Percentiles rank a stretch among this genome's conserved stretches.
These are phyloP conservation scores for Sitta europaea DNA, from an alignment of 2,113 vertebrate species.

Conservation along the genomic window DNA sequence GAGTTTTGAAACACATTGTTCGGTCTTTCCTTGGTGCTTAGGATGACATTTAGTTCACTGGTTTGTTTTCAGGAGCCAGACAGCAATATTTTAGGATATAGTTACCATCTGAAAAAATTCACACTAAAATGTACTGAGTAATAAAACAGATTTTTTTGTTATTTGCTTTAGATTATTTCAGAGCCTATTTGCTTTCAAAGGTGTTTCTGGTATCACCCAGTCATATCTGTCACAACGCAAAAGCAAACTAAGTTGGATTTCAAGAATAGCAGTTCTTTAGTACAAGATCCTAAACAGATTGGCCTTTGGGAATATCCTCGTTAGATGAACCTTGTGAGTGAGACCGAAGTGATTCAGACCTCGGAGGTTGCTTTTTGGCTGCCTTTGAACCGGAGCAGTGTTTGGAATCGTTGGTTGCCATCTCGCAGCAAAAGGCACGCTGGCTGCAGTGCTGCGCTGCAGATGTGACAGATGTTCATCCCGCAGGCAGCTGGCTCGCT, in stretches of 20 bases:
- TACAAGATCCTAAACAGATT: not conserved
- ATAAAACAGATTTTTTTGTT: not conserved
- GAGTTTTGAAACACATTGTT: not conserved
- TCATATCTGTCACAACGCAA: rapidly evolving
- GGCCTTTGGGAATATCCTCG: not conserved
- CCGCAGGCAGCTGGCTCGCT: not conserved
- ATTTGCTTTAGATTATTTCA: not conserved
- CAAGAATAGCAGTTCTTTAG: not conserved
- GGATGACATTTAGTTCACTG: rapidly evolving
- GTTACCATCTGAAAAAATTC: not conserved
- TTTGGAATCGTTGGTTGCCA: not conserved
- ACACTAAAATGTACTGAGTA: not conserved
- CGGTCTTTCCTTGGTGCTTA: not conserved
- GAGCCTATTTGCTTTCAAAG: not conserved
- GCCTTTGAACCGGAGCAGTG: not conserved
- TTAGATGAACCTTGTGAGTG: not conserved
- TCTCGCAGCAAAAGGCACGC: rapidly evolving
- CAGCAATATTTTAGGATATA: not conserved
- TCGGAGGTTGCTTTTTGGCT: not conserved
- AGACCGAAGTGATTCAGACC: not conserved
- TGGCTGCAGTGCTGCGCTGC: rapidly evolving
- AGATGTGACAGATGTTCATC: rapidly evolving
- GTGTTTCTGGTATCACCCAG: not conserved
- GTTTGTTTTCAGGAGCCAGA: not conserved
- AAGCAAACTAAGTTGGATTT: not conserved